Conservation (phyloP, 1,140 invertebrate species). For the Gryon sp. region DNA sequence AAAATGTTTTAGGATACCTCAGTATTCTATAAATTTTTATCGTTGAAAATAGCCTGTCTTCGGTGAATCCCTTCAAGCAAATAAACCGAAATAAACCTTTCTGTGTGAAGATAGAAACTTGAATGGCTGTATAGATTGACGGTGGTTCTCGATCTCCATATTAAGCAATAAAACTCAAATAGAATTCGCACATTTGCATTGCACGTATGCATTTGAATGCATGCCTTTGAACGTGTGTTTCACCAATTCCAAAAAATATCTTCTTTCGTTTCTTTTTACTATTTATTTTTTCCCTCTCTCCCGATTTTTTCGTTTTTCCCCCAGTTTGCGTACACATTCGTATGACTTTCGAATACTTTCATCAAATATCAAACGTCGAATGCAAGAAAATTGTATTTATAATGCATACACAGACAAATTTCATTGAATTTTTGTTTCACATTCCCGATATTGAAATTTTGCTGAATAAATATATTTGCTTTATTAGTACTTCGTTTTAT, state of each 20-base stretch:
- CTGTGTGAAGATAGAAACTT: constrained; percentile 32
- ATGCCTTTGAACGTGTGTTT: constrained; percentile 51
- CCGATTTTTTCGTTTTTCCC: no score
- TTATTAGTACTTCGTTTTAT: constrained; percentile 13
- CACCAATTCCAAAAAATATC: constrained; percentile 50
- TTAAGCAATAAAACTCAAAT: constrained; percentile 59
- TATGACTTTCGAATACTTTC: constrained; percentile 36
- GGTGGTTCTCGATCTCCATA: constrained; percentile 50
- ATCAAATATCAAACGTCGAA: constrained; percentile 44
- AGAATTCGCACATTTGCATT: constrained; percentile 59
- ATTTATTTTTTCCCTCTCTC: constrained; percentile 42
- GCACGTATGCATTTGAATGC: constrained; percentile 53
- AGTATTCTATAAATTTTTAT: constrained; percentile 31
- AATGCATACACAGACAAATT: constrained; percentile 50
- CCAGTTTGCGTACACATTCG: constrained; percentile 16
- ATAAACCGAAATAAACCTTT: constrained; percentile 45
- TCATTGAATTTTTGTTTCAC: constrained; percentile 41
- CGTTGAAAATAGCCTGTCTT: constrained; percentile 40
- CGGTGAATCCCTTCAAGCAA: constrained; percentile 19
- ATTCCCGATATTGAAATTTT: not conserved
- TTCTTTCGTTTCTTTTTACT: constrained; percentile 29
- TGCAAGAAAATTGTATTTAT: constrained; percentile 49
- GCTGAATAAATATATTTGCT: constrained; percentile 29
- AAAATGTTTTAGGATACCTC: constrained; percentile 17
- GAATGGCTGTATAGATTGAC: constrained; percentile 26